A percentile compares a stretch with the other conserved stretches of the same genome.
Conservation (phyloP, 2,797 vertebrate species). For the Rhinogobio ventralis region DNA sequence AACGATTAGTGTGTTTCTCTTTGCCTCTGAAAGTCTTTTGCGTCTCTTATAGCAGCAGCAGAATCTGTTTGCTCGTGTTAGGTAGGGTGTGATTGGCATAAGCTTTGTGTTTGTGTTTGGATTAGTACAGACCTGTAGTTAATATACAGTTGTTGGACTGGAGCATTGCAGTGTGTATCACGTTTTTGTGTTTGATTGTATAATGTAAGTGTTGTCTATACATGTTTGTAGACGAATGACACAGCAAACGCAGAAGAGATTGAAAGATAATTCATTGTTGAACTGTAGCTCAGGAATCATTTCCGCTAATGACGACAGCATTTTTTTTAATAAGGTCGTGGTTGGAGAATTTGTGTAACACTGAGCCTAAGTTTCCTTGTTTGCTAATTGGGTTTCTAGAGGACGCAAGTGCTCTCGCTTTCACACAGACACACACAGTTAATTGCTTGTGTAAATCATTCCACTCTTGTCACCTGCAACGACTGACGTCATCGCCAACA, state of each 20-base stretch:
- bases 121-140: slow-evolving; percentile 9
- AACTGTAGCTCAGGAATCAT: not conserved
- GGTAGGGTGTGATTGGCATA: slow-evolving; percentile 17
- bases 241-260: not conserved
- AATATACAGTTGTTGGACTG: not conserved
- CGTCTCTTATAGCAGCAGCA: not conserved
- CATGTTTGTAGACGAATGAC: not conserved
- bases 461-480: slow-evolving; percentile 39
- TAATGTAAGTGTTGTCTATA: not conserved
- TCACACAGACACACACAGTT: slow-evolving; percentile 17
- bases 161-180: not conserved
- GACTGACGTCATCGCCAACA: slow-evolving; percentile 46
- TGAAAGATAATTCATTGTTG: not conserved
- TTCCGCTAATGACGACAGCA: not conserved
- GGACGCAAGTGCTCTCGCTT: not conserved
- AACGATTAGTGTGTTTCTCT: not conserved
- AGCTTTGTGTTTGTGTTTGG: slow-evolving; percentile 27
- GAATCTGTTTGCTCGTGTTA: slow-evolving; percentile 13
- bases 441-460: slow-evolving; percentile 52
- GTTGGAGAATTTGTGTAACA: slow-evolving; percentile 2
- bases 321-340: not conserved
- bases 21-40: not conserved
- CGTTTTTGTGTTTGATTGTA: slow-evolving; percentile 26
- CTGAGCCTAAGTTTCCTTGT: slow-evolving; percentile 20
- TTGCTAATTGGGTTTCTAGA: slow-evolving; percentile 33